These are phyloP conservation scores for Hyles lineata DNA, from an alignment of 2,888 invertebrate genomes.

Conservation along the genomic window DNA sequence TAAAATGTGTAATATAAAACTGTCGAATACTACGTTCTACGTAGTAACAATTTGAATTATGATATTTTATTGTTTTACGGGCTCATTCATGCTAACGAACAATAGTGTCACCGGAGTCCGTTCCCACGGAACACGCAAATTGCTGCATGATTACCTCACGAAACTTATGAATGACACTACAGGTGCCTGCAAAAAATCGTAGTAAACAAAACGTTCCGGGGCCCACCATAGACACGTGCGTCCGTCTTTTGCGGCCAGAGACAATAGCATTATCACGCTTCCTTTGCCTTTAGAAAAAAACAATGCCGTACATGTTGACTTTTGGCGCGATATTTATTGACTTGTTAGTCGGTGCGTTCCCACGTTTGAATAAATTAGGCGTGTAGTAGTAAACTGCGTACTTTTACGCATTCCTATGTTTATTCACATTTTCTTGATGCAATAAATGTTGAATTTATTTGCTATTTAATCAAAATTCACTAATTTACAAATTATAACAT, in stretches of 20 bases:
- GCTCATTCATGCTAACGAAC: constrained; percentile 31
- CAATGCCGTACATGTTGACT: constrained; percentile 54
- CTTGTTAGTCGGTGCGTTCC: constrained; percentile 60
- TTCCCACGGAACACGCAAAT: constrained; percentile 62
- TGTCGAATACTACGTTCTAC: constrained; percentile 3
- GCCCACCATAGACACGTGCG: constrained; percentile 76
- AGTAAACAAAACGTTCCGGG: constrained; percentile 70
- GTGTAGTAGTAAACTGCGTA: constrained; percentile 29
- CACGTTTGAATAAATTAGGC: constrained; percentile 48
- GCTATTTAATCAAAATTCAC: too few species aligned
- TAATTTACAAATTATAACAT: too few species aligned
- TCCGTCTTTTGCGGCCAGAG: constrained; percentile 79
- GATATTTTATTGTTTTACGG: constrained; percentile 30
- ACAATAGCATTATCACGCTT: constrained; percentile 68
- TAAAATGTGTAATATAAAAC: background rate
- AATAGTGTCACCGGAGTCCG: constrained; percentile 32
- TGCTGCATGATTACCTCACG: constrained; percentile 55
- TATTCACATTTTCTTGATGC: background rate
- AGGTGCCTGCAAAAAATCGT: constrained; percentile 73
- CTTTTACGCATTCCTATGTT: constrained; percentile 22
- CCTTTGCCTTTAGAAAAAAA: constrained; percentile 56
- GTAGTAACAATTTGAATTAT: constrained; percentile 27
- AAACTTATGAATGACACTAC: constrained; percentile 70
- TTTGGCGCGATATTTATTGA: constrained; percentile 64
- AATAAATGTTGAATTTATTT: background rate